Base-by-base conservation (phyloP, 2,113 vertebrate species). In the Coracopsis vasa region DNA sequence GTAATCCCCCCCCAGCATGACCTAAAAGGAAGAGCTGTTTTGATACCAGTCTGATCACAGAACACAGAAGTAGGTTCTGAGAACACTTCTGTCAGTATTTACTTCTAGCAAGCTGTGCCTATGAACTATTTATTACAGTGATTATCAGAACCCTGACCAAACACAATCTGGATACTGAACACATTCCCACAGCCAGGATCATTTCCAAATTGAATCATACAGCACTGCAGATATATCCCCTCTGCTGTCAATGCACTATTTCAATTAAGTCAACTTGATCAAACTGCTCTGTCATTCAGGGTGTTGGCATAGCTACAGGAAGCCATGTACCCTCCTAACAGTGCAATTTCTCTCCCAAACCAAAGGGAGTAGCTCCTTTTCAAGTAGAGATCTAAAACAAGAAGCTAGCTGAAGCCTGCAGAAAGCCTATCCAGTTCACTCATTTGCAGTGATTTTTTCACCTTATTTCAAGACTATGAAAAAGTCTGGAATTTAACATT, bases 381-480 rank as follows among this genome's bases (percentile, higher is more conserved):
- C 13, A 60, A 60, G 33, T 28, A 65, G 16, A 28, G 3, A 37
- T 4, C 17, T n/a, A 16, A 28, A 74, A 18, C 18, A 51, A 70
- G 28, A 15, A 64, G 15, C 7, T 6, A 44, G 13, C 21, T n/a
- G 23, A 81, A 85, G 6, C n/a, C 69, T 77, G 11, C n/a, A 69
- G 51, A 35, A 18, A 3, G 2, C 4, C 23, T 27, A 19, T 4
- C 23, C 23, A 29, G 9, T 31, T 42, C 6, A 4, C 17, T 31
- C 8, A 9, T 21, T 67, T 45, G 10, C 11, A 29, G 19, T 7
- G 4, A 21, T 0, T 50, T 92, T 50, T 42, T 4, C 4, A 33
- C 14, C 7, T 17, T 44, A 28, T 37, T 37, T 6, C 8, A 41
- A 15, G 1, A 31, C 2, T 8, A 54, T 1, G 1, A 29, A 37